Percentiles rank a stretch among this genome's conserved stretches.
Conservation (phyloP, 2,888 invertebrate species). For the Hecatera dysodea region DNA sequence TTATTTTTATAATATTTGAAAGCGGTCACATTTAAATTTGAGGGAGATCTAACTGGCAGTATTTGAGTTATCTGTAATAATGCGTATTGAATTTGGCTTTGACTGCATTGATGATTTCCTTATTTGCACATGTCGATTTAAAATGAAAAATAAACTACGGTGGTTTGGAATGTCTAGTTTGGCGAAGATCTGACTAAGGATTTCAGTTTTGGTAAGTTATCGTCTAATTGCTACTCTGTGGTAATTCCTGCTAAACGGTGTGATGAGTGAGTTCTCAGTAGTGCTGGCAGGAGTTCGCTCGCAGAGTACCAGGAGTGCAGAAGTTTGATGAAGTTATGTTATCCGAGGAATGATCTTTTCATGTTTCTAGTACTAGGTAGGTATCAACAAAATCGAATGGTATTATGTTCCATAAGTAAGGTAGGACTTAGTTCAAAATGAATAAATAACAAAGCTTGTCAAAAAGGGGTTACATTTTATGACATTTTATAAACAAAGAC, state of each 20-base stretch:
- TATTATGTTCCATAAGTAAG: neutral
- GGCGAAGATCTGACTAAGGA: too few species aligned
- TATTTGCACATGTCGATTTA: too few species aligned
- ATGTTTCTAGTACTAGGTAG: neutral
- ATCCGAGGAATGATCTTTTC: constrained; percentile 19
- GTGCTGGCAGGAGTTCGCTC: constrained; percentile 3
- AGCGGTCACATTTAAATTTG: too few species aligned
- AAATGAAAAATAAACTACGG: too few species aligned
- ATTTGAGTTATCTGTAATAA: too few species aligned
- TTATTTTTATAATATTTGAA: too few species aligned
- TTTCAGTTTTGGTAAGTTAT: neutral
- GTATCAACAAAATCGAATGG: neutral
- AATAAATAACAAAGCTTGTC: neutral
- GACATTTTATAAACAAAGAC: neutral
- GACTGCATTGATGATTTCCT: too few species aligned
- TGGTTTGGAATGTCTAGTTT: too few species aligned
- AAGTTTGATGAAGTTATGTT: constrained; percentile 31
- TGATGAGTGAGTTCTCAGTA: constrained; percentile 11
- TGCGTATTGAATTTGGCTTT: too few species aligned
- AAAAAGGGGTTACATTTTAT: neutral
- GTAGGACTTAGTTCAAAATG: too few species aligned
- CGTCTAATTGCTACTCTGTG: constrained; percentile 5
- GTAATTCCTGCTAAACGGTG: neutral
- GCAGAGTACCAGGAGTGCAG: constrained; percentile 11
- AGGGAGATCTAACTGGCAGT: too few species aligned